Base-by-base conservation (phyloP, 2,888 invertebrate genomes). In the Keiferia lycopersicella region DNA sequence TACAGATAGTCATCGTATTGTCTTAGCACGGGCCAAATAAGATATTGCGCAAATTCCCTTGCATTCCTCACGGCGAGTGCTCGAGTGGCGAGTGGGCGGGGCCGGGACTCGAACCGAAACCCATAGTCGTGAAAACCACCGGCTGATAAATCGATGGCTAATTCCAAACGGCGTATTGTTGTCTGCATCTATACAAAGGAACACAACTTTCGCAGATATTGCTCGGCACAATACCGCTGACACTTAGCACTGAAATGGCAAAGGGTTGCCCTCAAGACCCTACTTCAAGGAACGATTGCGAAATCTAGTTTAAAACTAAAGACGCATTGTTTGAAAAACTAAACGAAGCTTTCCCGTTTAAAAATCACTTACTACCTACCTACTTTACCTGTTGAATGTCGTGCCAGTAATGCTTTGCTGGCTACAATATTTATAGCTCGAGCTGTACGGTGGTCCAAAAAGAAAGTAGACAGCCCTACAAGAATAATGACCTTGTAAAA, bases 91-190 rank as follows among this genome's bases (percentile, higher is more conserved):
- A 70, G 70, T 71, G 76, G 81, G 83, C 81, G 82, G 74, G 73
- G 77, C 56, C 56, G 34, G 30, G 56, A 16, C n/a, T 22, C 22
- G 73, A 71, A 74, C 71, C 67, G 68, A 71, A 73, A 71, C 72
- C 70, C 74, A 26, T 26, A 72, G 69, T 77, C 83, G 80, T 81
- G 84, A 82, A 87, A 85, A 84, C 82, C 82, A 81, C 84, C 83
- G 79, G 79, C 78, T 85, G 87, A 88, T 89, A 88, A 86, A 87
- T 88, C 86, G 86, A 88, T 84, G 79, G 87, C 87, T 90, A 89
- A 90, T 90, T 89, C 83, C 79, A 83, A 90, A 89, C 83, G 82
- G 86, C 81, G 83, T 81, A 90, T 90, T 90, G 90, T 89, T 89
- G 89, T 90, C 86, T 87, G 84, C 80, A 75, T 77, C 78, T 75